Percentiles rank a stretch among this genome's conserved stretches.
These are phyloP conservation scores for Cephalopterus ornatus DNA, from an alignment of 2,113 vertebrate species.

Conservation along the genomic window DNA sequence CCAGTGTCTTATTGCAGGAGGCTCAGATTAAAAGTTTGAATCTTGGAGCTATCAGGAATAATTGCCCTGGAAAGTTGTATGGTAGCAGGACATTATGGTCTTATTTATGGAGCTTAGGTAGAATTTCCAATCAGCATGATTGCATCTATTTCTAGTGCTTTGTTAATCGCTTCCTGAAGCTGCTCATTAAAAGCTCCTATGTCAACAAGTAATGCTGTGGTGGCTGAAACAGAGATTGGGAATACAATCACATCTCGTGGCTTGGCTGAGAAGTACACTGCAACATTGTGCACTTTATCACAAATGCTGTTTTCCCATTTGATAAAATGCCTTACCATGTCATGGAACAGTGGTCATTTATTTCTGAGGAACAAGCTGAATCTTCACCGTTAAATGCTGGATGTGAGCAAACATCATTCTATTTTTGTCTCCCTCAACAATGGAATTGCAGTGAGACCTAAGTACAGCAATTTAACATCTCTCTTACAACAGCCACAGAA, in stretches of 20 bases:
- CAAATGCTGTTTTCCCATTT: constrained; percentile 35
- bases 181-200: constrained; percentile 63
- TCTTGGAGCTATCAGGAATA: constrained; percentile 49
- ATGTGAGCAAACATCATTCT: constrained; percentile 30
- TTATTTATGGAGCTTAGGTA: constrained; percentile 64
- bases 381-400: constrained; percentile 29
- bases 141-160: constrained; percentile 70
- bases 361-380: constrained; percentile 45
- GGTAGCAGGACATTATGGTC: constrained; percentile 56
- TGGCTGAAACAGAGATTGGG: constrained; percentile 45
- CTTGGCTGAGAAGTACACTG: constrained; percentile 20
- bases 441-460: constrained; percentile 18
- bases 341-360: constrained; percentile 42
- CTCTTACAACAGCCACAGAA: constrained; percentile 31
- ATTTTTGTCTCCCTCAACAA: constrained; percentile 40
- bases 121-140: constrained; percentile 69
- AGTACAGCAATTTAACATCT: constrained; percentile 46
- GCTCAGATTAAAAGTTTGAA: constrained; percentile 40
- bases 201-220: constrained; percentile 50
- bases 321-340: constrained; percentile 56
- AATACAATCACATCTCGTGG: constrained; percentile 47
- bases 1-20: neutral
- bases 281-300: constrained; percentile 23
- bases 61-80: constrained; percentile 45
- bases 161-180: constrained; percentile 68